phyloP scores from a whole-genome alignment of 2,113 vertebrate genomes.

The Vombatus ursinus region DNA sequence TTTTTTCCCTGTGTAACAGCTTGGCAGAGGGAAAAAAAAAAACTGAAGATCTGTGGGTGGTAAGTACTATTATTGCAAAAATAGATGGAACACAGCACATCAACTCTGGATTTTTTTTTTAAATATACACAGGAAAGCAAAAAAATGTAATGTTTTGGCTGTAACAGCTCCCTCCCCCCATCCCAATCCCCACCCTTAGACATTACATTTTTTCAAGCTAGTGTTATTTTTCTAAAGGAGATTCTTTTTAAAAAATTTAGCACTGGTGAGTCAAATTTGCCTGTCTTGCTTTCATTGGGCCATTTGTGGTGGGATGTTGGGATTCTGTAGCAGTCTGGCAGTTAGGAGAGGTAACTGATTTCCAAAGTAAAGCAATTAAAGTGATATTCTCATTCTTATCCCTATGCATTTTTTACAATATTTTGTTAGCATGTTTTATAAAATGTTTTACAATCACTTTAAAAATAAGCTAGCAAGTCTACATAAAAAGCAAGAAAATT shows the following conservation, averaged over 20 bases:
- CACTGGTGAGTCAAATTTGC: constrained; percentile 54
- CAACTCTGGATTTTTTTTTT: constrained; percentile 75
- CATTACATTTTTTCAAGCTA: constrained; percentile 69
- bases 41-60: constrained; percentile 79
- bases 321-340: constrained; percentile 57
- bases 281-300: constrained; percentile 58
- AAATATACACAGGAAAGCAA: constrained; percentile 62
- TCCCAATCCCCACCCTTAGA: constrained; percentile 41
- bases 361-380: not conserved
- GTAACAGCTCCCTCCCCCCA: constrained; percentile 50
- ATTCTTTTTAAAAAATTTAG: constrained; percentile 54
- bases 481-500: constrained; percentile 20
- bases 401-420: not conserved
- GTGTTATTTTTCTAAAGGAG: constrained; percentile 71
- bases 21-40: constrained; percentile 78
- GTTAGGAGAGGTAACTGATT: constrained; percentile 36
- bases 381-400: not conserved
- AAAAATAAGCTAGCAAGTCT: constrained; percentile 17
- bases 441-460: constrained; percentile 2
- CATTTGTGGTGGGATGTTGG: not conserved
- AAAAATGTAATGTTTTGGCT: constrained; percentile 77
- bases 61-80: constrained; percentile 82
- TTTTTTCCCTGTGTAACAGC: constrained; percentile 78
- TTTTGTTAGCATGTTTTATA: not conserved
- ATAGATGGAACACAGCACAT: constrained; percentile 79